Evolutionary conservation across 2,797 vertebrate species (phyloP), one percentile per base, ranked within the genome.

Genomic region (Takifugu rubripes): DNA sequence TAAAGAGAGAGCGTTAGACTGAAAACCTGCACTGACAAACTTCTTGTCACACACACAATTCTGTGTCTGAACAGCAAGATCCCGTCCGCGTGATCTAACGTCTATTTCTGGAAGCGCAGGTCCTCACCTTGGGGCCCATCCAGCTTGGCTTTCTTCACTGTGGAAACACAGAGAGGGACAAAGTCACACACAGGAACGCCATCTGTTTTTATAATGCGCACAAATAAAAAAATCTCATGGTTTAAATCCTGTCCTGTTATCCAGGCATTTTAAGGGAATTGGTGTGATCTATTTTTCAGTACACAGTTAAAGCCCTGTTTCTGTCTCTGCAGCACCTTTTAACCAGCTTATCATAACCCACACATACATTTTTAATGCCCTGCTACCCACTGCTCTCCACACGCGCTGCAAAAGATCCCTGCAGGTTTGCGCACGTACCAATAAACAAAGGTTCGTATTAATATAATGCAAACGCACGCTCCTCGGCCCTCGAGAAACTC

Each of bases 131-230:
- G 96, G 67, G 95, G 89, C 82, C 96, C 96, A 56, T 98, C 96
- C 72, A 97, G 94, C 85, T 96, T 96, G 88, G 96, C 96, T 92
- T 98, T 98, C 91, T 99, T 98, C 88, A 98, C 96, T 98, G 93
- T 48, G 61, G 81, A 86, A 78, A 81, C 84, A 81, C 82, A 88
- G 68, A 83, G 79, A 83, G 74, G 78, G 66, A 83, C 65, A 88
- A 53, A 69, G 75, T 86, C 73, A 89, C 74, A 84, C 75, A 84
- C 77, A 70, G 78, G 56, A 83, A 70, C 66, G 36, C 85, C 84
- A 89, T 89, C 84, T 89, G 85, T 82, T 79, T 74, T 53, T 63
- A 66, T 47, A 61, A 40, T 14, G 14, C 12, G 3, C 36, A 14
- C 36, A 40, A 40, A 40, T 3, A 11, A 6, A 44, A 1, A n/a